phyloP scores from a whole-genome alignment of 2,797 vertebrate genomes.

The Simalia tracyae region DNA sequence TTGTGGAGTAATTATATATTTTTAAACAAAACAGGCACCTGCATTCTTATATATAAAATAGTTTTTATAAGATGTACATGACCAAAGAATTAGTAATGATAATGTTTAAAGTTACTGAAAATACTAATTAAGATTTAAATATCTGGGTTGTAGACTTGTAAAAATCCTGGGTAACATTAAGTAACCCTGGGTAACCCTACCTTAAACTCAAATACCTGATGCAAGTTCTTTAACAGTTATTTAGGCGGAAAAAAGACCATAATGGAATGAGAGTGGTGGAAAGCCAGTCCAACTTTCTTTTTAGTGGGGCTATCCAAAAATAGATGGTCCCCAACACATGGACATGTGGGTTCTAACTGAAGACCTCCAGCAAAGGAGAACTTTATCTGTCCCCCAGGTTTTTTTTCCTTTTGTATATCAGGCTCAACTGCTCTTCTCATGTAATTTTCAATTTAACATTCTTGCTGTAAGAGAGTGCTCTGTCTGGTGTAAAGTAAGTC shows the following conservation, averaged over 20 bases:
- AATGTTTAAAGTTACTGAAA: conserved; percentile 62
- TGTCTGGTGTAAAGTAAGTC: neutral
- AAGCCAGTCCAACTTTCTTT: neutral
- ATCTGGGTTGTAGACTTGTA: conserved; percentile 58
- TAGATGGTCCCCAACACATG: neutral
- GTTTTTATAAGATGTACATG: conserved; percentile 65
- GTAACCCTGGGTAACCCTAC: conserved; percentile 27
- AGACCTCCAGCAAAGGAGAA: neutral
- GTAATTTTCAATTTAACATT: neutral
- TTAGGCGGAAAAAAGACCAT: neutral
- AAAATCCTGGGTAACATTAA: conserved; percentile 47
- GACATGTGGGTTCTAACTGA: neutral
- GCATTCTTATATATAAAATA: conserved; percentile 63
- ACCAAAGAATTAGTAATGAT: conserved; percentile 63
- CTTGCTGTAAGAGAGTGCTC: neutral
- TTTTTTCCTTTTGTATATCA: neutral
- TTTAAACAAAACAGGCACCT: conserved; percentile 60
- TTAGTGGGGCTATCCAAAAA: neutral
- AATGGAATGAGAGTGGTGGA: neutral
- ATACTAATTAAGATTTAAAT: conserved; percentile 68
- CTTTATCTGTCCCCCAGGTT: neutral
- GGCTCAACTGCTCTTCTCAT: neutral
- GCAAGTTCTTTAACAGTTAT: neutral
- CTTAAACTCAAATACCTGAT: conserved; percentile 33
- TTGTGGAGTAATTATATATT: conserved; percentile 62